phyloP scores from a whole-genome alignment of 2,797 vertebrate species.

The Sylvilagus floridanus region DNA sequence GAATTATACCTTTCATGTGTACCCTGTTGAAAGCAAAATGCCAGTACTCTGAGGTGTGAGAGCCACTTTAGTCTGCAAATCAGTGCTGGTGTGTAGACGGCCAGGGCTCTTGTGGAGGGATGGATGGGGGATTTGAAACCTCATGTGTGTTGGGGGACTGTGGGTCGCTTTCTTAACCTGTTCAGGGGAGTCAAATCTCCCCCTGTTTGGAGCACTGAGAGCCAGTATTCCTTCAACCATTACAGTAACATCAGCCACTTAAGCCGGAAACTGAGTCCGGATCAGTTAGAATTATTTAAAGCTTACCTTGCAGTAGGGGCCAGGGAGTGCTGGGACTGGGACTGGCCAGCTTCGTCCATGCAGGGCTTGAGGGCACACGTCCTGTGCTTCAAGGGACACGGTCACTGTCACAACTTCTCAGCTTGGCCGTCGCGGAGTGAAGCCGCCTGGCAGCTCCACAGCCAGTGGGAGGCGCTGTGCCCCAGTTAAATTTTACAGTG shows the following conservation, averaged over 20 bases:
- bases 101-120: rapidly evolving
- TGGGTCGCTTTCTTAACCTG: neutral
- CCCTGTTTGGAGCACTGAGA: neutral
- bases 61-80: neutral
- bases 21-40: slow-evolving; percentile 45
- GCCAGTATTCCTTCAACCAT: neutral
- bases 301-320: neutral
- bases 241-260: neutral
- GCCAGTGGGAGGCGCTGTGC: neutral
- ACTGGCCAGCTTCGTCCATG: too few relatives aligned
- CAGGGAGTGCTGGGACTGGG: rapidly evolving
- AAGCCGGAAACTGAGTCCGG: neutral
- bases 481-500: neutral
- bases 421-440: neutral
- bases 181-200: neutral
- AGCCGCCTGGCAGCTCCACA: neutral
- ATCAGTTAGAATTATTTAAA: neutral
- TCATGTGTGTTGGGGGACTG: rapidly evolving
- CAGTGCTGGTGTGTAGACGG: rapidly evolving
- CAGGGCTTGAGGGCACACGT: too few relatives aligned
- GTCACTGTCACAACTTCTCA: rapidly evolving
- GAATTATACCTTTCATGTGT: slow-evolving; percentile 54
- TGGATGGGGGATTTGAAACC: rapidly evolving
- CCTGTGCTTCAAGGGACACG: neutral
- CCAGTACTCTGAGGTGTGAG: neutral